Evolutionary conservation across 2,113 vertebrate species (phyloP).

Genomic region (Apteryx mantelli): DNA sequence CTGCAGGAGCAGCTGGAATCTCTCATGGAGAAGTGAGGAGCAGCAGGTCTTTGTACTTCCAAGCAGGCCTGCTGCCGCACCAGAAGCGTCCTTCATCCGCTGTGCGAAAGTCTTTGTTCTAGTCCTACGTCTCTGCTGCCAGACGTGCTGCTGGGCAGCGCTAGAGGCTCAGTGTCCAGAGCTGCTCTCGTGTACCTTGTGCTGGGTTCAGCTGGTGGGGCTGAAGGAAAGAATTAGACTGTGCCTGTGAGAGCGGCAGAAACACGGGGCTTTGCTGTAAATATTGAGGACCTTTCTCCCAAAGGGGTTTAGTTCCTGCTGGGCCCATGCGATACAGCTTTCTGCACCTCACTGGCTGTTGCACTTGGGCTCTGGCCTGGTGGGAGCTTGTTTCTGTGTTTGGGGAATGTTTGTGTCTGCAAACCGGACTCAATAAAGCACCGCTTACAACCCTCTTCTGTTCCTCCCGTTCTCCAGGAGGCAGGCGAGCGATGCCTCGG

Average conservation of each 20-base stretch:
- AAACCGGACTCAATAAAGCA: slow-evolving; percentile 34
- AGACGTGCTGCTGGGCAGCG: not conserved
- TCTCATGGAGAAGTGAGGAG: slow-evolving; percentile 89
- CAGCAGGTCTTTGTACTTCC: not conserved
- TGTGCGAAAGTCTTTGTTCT: not conserved
- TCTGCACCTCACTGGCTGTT: not conserved
- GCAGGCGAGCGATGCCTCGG: not conserved
- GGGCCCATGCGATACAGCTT: fast-evolving
- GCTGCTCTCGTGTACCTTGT: not conserved
- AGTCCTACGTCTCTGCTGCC: not conserved
- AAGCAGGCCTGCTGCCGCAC: not conserved
- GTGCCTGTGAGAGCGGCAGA: not conserved
- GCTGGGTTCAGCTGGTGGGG: not conserved
- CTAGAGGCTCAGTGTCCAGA: not conserved
- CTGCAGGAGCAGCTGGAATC: slow-evolving; percentile 96
- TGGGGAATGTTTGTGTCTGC: not conserved
- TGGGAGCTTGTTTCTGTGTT: not conserved
- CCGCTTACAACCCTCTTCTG: not conserved
- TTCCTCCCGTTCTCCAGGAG: not conserved
- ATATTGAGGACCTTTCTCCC: not conserved
- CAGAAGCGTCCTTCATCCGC: not conserved
- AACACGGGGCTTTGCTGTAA: not conserved
- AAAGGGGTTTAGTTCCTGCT: not conserved
- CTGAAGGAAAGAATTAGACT: not conserved
- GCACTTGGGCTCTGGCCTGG: not conserved